Conservation (phyloP, 2,797 vertebrate species). For the Sebastolobus alascanus region DNA sequence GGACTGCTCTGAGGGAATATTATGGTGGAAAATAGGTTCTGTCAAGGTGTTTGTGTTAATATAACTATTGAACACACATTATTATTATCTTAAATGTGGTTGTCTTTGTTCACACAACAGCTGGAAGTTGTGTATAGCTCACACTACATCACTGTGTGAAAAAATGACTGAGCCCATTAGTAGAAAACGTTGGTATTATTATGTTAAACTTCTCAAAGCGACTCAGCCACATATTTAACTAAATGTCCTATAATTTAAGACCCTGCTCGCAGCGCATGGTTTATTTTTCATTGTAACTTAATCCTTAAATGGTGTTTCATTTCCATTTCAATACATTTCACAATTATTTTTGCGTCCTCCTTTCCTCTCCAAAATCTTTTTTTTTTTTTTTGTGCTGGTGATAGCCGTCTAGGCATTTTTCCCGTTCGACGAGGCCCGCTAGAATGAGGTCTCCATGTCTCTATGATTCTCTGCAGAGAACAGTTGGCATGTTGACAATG, state of each 20-base stretch:
- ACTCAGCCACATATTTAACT: conserved; percentile 24
- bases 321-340: conserved; percentile 11
- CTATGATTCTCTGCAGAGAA: conserved; percentile 69
- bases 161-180: conserved; percentile 14
- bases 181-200: conserved; percentile 19
- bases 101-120: conserved; percentile 41
- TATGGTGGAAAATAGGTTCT: conserved; percentile 26
- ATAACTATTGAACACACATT: conserved; percentile 26
- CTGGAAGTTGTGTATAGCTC: conserved; percentile 16
- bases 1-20: conserved; percentile 28
- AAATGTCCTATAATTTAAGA: conserved; percentile 4
- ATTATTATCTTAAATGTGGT: conserved; percentile 20
- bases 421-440: conserved; percentile 42
- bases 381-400: conserved; percentile 10
- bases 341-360: conserved; percentile 1
- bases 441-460: conserved; percentile 65
- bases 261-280: not conserved
- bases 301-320: conserved; percentile 27
- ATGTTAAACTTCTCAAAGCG: conserved; percentile 40
- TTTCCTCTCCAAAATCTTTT: conserved; percentile 7
- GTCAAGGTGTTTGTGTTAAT: conserved; percentile 23
- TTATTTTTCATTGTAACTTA: conserved; percentile 1
- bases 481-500: conserved; percentile 77
- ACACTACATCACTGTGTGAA: conserved; percentile 15
- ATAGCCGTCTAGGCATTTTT: conserved; percentile 44